A percentile compares a stretch with the other conserved stretches of the same genome.
These are phyloP conservation scores for Andricus quercusramuli DNA, from an alignment of 2,888 invertebrate genomes.

Conservation along the genomic window DNA sequence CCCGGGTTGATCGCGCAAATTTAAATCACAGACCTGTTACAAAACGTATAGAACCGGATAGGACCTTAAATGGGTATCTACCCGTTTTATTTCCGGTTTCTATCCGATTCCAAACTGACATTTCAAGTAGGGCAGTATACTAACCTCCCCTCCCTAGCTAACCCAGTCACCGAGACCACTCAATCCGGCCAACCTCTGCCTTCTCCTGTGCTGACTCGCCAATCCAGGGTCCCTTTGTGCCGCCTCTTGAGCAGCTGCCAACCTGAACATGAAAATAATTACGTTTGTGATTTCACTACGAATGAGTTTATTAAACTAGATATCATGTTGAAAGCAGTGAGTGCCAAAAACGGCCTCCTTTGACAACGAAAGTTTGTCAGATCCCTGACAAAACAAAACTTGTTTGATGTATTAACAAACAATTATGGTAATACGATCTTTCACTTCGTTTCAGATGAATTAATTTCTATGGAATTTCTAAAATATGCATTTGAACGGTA, in stretches of 20 bases:
- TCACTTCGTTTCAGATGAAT: not conserved
- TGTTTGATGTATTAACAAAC: not conserved
- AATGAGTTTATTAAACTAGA: not conserved
- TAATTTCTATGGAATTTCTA: not conserved
- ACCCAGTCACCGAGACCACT: slow-evolving; percentile 78
- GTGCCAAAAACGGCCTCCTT: not conserved
- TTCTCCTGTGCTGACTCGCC: slow-evolving; percentile 78
- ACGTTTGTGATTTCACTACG: not conserved
- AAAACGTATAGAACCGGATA: no score
- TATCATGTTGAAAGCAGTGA: slow-evolving; percentile 22
- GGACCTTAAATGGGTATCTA: no score
- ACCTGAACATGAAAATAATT: slow-evolving; percentile 81
- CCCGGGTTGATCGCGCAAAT: no score
- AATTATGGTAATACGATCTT: not conserved
- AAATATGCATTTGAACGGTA: not conserved
- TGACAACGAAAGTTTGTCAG: not conserved
- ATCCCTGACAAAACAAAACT: not conserved
- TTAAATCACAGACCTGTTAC: no score
- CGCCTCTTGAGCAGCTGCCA: slow-evolving; percentile 97
- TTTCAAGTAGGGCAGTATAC: no score
- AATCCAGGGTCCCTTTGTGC: slow-evolving; percentile 81
- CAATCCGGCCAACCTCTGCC: slow-evolving; percentile 77
- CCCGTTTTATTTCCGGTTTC: no score
- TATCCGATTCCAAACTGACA: no score
- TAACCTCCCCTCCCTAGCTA: slow-evolving; percentile 78